Percentiles rank a stretch among this genome's conserved stretches.
These are phyloP conservation scores for Nomada lathburiana DNA, from an alignment of 2,888 invertebrate genomes.

Conservation along the genomic window DNA sequence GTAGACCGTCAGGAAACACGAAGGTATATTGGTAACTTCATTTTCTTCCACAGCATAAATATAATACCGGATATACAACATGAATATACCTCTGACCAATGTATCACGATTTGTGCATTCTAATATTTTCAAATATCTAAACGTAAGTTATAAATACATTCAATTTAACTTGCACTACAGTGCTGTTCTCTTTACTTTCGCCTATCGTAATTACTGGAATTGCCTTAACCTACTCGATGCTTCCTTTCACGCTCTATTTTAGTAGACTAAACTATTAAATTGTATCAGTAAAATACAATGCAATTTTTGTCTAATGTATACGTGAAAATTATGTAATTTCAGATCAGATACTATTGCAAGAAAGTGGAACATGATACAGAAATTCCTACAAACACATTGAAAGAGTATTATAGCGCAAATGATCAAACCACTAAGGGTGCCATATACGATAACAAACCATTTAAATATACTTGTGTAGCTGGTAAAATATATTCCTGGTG, in stretches of 20 bases:
- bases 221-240: slow-evolving; percentile 5
- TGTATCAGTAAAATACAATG: not conserved
- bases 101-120: slow-evolving; percentile 13
- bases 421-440: slow-evolving; percentile 90
- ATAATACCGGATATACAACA: not conserved
- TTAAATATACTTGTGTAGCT: slow-evolving; percentile 90
- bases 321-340: not conserved
- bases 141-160: slow-evolving; percentile 38
- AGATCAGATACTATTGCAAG: slow-evolving; percentile 26
- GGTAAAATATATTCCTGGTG: slow-evolving; percentile 91
- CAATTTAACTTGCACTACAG: not conserved
- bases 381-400: slow-evolving; percentile 89
- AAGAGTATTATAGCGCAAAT: slow-evolving; percentile 87
- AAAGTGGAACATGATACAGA: slow-evolving; percentile 83
- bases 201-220: not conserved
- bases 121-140: slow-evolving; percentile 9
- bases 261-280: slow-evolving; percentile 5
- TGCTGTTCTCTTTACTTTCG: not conserved
- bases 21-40: not conserved
- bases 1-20: too few relatives aligned
- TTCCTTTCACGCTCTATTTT: not conserved
- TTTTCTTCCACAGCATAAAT: too few relatives aligned
- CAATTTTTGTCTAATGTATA: not conserved
- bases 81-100: slow-evolving; percentile 21
- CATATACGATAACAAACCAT: slow-evolving; percentile 95